A percentile compares a stretch with the other conserved stretches of the same genome.
phyloP scores from a whole-genome alignment of 2,888 invertebrate genomes.

The Dilophus febrilis region DNA sequence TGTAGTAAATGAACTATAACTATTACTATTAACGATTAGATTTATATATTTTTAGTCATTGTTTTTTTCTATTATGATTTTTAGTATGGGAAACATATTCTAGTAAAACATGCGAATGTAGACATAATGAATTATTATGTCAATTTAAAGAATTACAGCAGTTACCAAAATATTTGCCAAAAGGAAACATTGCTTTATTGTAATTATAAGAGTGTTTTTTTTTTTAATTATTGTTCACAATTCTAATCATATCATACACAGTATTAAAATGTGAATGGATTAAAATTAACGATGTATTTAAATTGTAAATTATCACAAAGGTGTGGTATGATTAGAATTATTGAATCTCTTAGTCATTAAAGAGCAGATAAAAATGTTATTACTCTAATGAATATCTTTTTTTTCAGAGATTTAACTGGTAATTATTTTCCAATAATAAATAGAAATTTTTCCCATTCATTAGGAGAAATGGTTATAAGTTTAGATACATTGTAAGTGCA shows the following conservation, averaged over 20 bases:
- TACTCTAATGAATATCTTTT: no score
- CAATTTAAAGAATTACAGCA: constrained; percentile 25
- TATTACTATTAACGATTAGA: not conserved
- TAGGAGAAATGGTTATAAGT: no score
- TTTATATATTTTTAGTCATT: not conserved
- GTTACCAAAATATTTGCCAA: constrained; percentile 25
- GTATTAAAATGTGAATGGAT: no score
- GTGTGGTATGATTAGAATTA: no score
- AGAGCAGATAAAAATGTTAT: no score
- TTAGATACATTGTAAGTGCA: constrained; percentile 30
- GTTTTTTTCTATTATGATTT: not conserved
- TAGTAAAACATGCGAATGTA: constrained; percentile 28
- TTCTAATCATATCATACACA: no score
- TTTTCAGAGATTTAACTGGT: constrained; percentile 31
- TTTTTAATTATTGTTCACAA: no score
- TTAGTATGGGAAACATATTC: constrained; percentile 21
- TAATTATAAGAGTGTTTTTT: constrained; percentile 21
- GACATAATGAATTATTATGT: constrained; percentile 28
- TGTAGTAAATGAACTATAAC: constrained; percentile 28
- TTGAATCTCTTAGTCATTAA: no score
- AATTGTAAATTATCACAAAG: not conserved
- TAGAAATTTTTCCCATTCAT: constrained; percentile 19
- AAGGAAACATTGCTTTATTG: constrained; percentile 25
- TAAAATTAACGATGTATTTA: no score
- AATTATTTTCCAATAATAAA: constrained; percentile 27